Evolutionary conservation across 2,113 vertebrate species (phyloP).

Genomic region (Peromyscus californicus): DNA sequence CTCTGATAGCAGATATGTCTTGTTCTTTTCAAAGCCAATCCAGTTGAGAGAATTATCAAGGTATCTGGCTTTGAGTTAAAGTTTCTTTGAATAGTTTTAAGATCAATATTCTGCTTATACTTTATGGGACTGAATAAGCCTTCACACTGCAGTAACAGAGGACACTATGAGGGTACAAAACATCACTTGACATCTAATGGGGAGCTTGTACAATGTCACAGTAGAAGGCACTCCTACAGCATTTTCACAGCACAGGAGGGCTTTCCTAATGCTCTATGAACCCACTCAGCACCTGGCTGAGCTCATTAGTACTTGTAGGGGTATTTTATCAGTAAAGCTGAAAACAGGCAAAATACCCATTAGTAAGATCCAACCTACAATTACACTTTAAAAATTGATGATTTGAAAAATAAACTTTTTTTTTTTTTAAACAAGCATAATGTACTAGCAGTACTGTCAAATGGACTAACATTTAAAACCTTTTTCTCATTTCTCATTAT

Average conservation of each 20-base stretch:
- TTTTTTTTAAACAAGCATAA: not conserved
- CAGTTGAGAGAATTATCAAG: not conserved
- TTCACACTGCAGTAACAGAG: slow-evolving; percentile 8
- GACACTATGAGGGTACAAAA: not conserved
- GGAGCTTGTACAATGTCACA: slow-evolving; percentile 17
- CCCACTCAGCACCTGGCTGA: not conserved
- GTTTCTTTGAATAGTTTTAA: slow-evolving; percentile 32
- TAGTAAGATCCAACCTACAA: slow-evolving; percentile 35
- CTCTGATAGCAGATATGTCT: not conserved
- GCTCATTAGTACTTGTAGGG: slow-evolving; percentile 15
- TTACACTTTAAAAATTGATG: slow-evolving; percentile 19
- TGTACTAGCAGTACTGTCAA: not conserved
- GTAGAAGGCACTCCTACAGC: slow-evolving; percentile 39
- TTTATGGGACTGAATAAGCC: not conserved
- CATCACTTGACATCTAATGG: not conserved
- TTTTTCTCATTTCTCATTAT: slow-evolving; percentile 4
- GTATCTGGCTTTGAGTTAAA: slow-evolving; percentile 21
- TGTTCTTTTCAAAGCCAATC: not conserved
- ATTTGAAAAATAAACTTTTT: slow-evolving; percentile 46
- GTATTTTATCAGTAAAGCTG: slow-evolving; percentile 70
- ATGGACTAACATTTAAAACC: not conserved
- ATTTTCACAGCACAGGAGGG: slow-evolving; percentile 54
- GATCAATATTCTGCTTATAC: slow-evolving; percentile 4
- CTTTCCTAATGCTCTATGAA: not conserved
- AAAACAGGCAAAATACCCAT: slow-evolving; percentile 55